A percentile compares a stretch with the other conserved stretches of the same genome.
These are phyloP conservation scores for Malacoctenus gilli DNA, from an alignment of 2,797 vertebrate genomes.

Conservation along the genomic window DNA sequence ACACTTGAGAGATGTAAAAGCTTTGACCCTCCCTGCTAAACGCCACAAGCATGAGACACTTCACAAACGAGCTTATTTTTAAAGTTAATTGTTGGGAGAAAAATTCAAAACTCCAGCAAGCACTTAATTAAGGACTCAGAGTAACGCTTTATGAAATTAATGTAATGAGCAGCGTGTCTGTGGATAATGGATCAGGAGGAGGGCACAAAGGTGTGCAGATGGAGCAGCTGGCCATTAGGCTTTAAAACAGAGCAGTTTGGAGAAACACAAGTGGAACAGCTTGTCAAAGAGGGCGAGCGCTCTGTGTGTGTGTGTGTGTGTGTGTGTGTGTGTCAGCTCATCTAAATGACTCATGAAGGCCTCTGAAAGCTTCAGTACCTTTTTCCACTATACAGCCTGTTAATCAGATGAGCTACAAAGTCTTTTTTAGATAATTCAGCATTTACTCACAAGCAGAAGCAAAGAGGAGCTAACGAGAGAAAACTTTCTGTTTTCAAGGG, in stretches of 20 bases:
- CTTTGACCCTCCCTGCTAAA: background rate
- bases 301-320: too few relatives aligned
- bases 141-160: constrained; percentile 28
- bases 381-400: background rate
- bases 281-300: constrained; percentile 17
- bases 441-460: too few relatives aligned
- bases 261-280: background rate
- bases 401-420: background rate
- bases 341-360: constrained; percentile 14
- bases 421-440: rapidly evolving
- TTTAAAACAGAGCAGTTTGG: background rate
- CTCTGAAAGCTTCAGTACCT: constrained; percentile 7
- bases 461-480: too few relatives aligned
- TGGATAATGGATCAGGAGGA: constrained; percentile 37
- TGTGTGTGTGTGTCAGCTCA: background rate
- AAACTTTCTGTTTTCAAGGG: too few relatives aligned
- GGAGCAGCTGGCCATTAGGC: background rate
- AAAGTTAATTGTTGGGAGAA: constrained; percentile 5
- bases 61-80: constrained; percentile 3
- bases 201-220: background rate
- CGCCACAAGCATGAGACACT: background rate
- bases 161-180: constrained; percentile 5
- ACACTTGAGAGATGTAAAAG: constrained; percentile 22
- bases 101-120: background rate
- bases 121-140: background rate